Evolutionary conservation across 2,888 invertebrate genomes (phyloP).

Genomic region (Dicyrtoma fusca): DNA sequence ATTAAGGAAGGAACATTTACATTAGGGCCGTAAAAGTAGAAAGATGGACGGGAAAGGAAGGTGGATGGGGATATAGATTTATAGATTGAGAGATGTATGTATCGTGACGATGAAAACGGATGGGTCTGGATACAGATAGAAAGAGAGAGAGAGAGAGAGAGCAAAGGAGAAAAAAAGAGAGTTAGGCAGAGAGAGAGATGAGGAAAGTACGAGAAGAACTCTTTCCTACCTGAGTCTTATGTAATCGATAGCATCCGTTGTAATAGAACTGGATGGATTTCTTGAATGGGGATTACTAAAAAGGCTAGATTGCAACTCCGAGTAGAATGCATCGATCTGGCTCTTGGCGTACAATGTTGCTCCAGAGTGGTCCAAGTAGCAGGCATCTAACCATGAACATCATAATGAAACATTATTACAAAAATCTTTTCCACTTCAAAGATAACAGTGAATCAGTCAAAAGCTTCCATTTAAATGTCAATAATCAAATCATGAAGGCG

Average conservation of each 20-base stretch:
- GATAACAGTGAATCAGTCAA: conserved; percentile 11
- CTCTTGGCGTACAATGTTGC: conserved; percentile 78
- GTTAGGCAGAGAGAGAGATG: conserved; percentile 2
- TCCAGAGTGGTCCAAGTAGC: conserved; percentile 88
- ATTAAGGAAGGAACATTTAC: conserved; percentile 35
- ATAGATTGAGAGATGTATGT: conserved; percentile 14
- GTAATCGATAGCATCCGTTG: conserved; percentile 83
- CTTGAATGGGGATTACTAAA: conserved; percentile 89
- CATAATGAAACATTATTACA: conserved; percentile 35
- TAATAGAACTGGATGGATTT: conserved; percentile 72
- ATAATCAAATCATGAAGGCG: conserved; percentile 21
- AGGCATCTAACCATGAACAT: conserved; percentile 34
- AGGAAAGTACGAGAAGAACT: not conserved
- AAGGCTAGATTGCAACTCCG: conserved; percentile 71
- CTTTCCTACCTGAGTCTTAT: conserved; percentile 70
- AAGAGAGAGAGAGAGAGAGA: conserved; percentile 21
- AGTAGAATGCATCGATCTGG: conserved; percentile 69
- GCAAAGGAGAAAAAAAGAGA: conserved; percentile 19
- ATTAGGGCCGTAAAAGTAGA: conserved; percentile 28
- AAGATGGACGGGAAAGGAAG: conserved; percentile 11
- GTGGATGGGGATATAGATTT: conserved; percentile 6
- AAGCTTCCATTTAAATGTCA: conserved; percentile 22
- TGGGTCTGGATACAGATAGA: no score
- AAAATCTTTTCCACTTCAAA: conserved; percentile 18
- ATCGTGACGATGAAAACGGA: conserved; percentile 29